A percentile compares a stretch with the other conserved stretches of the same genome.
Conservation (phyloP, 1,140 invertebrate genomes). For the Cataglyphis hispanica region DNA sequence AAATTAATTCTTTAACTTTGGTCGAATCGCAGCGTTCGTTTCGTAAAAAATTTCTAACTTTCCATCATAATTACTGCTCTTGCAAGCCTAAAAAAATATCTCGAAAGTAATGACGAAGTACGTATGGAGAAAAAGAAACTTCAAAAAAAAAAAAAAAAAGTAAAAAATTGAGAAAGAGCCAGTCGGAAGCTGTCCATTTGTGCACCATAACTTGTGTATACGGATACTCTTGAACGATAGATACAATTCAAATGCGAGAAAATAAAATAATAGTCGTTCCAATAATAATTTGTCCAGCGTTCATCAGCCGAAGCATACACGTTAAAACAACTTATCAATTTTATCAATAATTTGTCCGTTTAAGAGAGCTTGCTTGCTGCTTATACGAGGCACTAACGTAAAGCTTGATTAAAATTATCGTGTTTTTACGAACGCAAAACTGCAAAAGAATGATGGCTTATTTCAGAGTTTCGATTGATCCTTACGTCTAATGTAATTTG, state of each 20-base stretch:
- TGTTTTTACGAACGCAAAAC: background rate
- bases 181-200: conserved; percentile 27
- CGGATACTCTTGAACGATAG: background rate
- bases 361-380: background rate
- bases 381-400: conserved; percentile 8
- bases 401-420: conserved; percentile 20
- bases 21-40: conserved; percentile 65
- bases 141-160: background rate
- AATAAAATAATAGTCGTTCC: background rate
- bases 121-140: background rate
- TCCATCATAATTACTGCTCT: conserved; percentile 2
- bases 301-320: background rate
- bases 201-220: conserved; percentile 36
- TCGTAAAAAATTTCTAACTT: conserved; percentile 54
- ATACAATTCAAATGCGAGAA: background rate
- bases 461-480: conserved; percentile 19
- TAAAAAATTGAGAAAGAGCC: background rate
- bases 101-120: background rate
- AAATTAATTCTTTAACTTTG: conserved; percentile 66
- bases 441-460: background rate
- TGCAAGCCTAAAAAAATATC: background rate
- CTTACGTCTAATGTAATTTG: conserved; percentile 49
- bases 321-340: conserved; percentile 18
- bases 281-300: background rate
- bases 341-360: conserved; percentile 14